Evolutionary conservation across 2,797 vertebrate species (phyloP).

Genomic region (Synanceia verrucosa): DNA sequence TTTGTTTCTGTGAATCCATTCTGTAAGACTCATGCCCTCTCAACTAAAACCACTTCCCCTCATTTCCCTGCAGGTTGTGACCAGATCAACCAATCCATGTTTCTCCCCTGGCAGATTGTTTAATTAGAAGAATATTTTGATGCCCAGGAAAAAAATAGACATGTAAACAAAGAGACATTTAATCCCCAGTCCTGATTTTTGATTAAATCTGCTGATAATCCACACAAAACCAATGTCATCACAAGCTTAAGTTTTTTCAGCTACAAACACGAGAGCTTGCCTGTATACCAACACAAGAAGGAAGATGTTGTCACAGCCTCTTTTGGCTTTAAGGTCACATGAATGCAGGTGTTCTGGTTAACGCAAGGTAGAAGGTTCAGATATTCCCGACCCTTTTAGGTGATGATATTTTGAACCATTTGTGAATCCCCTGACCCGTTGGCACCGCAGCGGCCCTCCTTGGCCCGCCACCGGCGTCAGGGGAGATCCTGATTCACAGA

Average conservation of each 20-base stretch:
- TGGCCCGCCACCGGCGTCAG: constrained; percentile 57
- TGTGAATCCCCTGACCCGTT: constrained; percentile 63
- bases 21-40: no score
- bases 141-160: background rate
- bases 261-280: no score
- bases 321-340: background rate
- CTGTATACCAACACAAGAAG: no score
- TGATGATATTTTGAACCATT: constrained; percentile 62
- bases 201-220: no score
- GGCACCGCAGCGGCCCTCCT: constrained; percentile 55
- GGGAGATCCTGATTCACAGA: constrained; percentile 73
- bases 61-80: background rate
- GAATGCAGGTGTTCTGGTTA: background rate
- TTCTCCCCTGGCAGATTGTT: background rate
- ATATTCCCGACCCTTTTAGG: constrained; percentile 23
- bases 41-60: background rate
- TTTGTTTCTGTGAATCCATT: background rate
- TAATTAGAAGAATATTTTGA: fast-evolving
- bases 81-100: background rate
- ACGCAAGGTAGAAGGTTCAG: background rate
- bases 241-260: no score
- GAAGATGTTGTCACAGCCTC: background rate
- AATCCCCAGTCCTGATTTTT: no score
- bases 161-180: no score
- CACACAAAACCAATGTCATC: no score